Conservation (phyloP, 2,113 vertebrate genomes). For the Megatriorchis doriae region DNA sequence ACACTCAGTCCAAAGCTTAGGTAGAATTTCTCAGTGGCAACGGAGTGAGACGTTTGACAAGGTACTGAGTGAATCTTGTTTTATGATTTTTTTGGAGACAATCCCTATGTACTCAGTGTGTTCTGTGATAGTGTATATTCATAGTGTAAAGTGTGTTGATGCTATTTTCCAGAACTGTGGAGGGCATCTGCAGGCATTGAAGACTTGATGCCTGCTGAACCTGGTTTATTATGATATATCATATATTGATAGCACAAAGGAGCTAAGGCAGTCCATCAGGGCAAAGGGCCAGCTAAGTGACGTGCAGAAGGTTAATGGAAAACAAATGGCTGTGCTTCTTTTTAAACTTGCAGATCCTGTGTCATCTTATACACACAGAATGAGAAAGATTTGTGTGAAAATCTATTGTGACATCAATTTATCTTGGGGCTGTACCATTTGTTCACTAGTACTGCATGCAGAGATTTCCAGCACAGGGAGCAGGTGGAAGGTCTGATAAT, state of each 20-base stretch:
- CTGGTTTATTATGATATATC: neutral
- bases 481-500: constrained; percentile 17
- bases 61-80: neutral
- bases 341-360: neutral
- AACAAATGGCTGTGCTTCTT: neutral
- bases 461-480: constrained; percentile 6
- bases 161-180: neutral
- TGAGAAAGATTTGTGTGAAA: constrained; percentile 24
- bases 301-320: constrained; percentile 14
- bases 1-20: neutral
- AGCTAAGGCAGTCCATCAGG: neutral
- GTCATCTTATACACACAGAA: neutral
- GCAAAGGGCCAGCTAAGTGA: neutral
- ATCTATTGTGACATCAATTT: constrained; percentile 10
- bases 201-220: neutral
- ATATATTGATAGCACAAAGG: neutral
- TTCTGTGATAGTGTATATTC: neutral
- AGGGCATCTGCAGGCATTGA: neutral
- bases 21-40: neutral
- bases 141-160: neutral
- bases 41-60: neutral
- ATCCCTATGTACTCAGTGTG: neutral
- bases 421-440: neutral
- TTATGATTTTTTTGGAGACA: neutral
- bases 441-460: neutral